Percentiles rank a stretch among this genome's conserved stretches.
phyloP scores from a whole-genome alignment of 2,113 vertebrate species.

The Tenebrosternarchus preto region DNA sequence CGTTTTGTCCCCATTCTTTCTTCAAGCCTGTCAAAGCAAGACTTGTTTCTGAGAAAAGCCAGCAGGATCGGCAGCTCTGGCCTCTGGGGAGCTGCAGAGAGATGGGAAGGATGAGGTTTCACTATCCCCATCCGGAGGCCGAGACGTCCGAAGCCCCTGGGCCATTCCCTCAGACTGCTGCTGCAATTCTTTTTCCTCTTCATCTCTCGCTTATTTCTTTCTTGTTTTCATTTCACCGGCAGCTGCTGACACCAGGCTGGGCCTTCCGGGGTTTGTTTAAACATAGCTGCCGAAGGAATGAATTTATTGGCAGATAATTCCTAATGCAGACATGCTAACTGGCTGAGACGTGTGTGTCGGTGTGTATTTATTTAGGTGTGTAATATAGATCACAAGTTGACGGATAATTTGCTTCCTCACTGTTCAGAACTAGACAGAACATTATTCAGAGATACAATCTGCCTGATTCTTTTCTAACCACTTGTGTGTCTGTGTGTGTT shows the following conservation, averaged over 20 bases:
- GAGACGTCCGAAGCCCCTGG: slow-evolving; percentile 34
- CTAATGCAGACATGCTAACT: background rate
- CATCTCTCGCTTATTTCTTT: background rate
- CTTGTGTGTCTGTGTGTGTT: too few species aligned
- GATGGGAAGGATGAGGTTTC: slow-evolving; percentile 39
- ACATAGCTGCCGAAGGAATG: background rate
- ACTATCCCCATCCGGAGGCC: slow-evolving; percentile 33
- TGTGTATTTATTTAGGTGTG: slow-evolving; percentile 11
- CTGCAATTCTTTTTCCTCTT: background rate
- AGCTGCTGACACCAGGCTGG: background rate
- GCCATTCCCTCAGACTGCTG: background rate
- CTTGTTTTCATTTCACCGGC: slow-evolving; percentile 23
- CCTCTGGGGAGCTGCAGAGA: slow-evolving; percentile 35
- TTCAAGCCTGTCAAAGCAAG: background rate
- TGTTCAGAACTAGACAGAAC: background rate
- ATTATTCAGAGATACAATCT: background rate
- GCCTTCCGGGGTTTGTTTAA: slow-evolving; percentile 9
- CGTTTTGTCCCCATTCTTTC: background rate
- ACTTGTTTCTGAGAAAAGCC: slow-evolving; percentile 3
- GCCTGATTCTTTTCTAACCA: background rate
- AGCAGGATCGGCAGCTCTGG: slow-evolving; percentile 4
- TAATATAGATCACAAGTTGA: slow-evolving; percentile 7
- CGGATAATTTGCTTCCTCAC: background rate
- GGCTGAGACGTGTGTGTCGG: background rate
- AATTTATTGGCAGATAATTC: slow-evolving; percentile 15